These are phyloP conservation scores for Pagrus major DNA, from an alignment of 2,113 vertebrate genomes.

Conservation along the genomic window DNA sequence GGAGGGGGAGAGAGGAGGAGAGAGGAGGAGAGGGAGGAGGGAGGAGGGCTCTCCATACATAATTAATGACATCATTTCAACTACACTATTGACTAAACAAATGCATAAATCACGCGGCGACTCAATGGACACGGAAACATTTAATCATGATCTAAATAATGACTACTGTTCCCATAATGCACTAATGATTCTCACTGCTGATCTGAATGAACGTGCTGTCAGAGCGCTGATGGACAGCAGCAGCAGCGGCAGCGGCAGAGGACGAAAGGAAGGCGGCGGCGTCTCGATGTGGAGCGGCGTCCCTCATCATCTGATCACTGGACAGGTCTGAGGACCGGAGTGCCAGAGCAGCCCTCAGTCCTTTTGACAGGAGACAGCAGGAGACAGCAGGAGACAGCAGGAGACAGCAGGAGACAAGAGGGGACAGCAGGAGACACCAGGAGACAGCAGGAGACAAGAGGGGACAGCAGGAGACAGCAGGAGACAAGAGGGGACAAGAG, in stretches of 20 bases:
- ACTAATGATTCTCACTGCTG: slow-evolving; percentile 97
- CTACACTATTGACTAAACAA: slow-evolving; percentile 99
- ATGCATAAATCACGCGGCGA: slow-evolving; percentile 96
- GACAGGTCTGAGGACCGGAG: no score
- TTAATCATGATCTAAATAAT: slow-evolving; percentile 99
- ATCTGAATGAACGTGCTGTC: slow-evolving; percentile 96
- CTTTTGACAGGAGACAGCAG: no score
- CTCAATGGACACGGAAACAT: slow-evolving; percentile 98
- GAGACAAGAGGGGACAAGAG: no score
- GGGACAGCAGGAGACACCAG: no score
- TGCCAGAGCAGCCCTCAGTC: no score
- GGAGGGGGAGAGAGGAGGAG: not conserved
- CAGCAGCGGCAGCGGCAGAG: slow-evolving; percentile 41
- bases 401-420: no score
- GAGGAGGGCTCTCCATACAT: slow-evolving; percentile 94
- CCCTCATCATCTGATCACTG: no score
- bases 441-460: no score
- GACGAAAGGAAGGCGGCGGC: not conserved
- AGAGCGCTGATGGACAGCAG: slow-evolving; percentile 50
- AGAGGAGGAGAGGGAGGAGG: slow-evolving; percentile 85
- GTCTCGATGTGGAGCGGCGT: no score
- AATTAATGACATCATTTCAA: slow-evolving; percentile 99
- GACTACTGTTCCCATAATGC: slow-evolving; percentile 97
- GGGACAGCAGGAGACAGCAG: no score
- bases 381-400: no score